Evolutionary conservation across 2,797 vertebrate species (phyloP), one percentile per base, ranked within the genome.

Genomic region (Muscicapa comitata): DNA sequence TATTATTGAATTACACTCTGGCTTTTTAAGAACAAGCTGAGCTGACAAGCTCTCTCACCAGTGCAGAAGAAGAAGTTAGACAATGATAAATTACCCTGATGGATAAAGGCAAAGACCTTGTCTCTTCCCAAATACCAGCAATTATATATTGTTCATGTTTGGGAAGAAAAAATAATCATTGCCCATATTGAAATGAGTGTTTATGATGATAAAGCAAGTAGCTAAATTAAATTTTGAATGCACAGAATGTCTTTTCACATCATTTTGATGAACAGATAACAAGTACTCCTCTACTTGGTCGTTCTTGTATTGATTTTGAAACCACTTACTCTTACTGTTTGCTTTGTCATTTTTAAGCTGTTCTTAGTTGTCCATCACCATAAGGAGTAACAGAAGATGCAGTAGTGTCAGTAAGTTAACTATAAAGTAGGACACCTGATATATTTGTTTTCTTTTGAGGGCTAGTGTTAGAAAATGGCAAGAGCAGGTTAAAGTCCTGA

Each of bases 1-100:
- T 97, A 97, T 98, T 97, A 98, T 97, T 97, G 97, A 97, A 97
- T 98, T 98, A 97, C 68, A 88, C 89, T 98, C 95, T 86, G 83
- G 95, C 76, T 59, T 97, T 97, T 97, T 95, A 97, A 94, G 96
- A 98, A 94, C 96, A 96, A 97, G 95, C 96, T 94, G 95, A 96
- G 86, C 92, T 96, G 97, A 97, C 97, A 97, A 95, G 93, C 94
- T 94, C 93, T 82, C 94, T 93, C 88, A 95, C 92, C 79, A 76
- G 83, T 88, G 77, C 95, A 74, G 76, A 89, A 94, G 81, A 90
- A 93, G 76, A 89, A 87, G 71, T 70, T 93, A 96, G 97, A 97
- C 97, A 96, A 33, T 97, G 97, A 98, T 97, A 94, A 97, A 98
- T 98, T 92, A 96, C 94, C 19, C 93, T 84, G 88, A 97, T 77